These are phyloP conservation scores for Virgularia gustaviana DNA, from an alignment of 92 coral and sea anemone species.

Conservation along the genomic window DNA sequence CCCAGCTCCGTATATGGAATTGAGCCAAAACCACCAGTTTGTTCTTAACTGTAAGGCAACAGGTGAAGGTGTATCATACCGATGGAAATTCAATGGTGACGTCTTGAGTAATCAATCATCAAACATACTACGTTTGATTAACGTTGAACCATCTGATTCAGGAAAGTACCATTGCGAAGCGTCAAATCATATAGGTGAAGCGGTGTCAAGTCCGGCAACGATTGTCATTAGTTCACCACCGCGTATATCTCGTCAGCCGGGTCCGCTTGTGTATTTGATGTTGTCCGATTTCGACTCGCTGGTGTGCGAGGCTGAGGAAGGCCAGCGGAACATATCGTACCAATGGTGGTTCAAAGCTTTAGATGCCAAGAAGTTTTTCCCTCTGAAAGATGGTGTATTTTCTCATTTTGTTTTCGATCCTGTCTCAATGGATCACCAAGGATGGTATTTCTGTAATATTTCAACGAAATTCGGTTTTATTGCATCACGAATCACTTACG, in stretches of 20 bases:
- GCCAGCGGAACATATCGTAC: slow-evolving; percentile 42
- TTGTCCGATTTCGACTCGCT: slow-evolving; percentile 45
- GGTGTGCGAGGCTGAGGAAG: slow-evolving; percentile 45
- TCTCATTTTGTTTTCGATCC: slow-evolving; percentile 44
- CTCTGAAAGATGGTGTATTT: slow-evolving; percentile 38
- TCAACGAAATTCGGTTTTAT: slow-evolving; percentile 58
- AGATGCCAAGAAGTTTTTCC: slow-evolving; percentile 9
- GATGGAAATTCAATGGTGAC: slow-evolving; percentile 61
- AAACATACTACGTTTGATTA: slow-evolving; percentile 32
- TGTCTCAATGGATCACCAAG: slow-evolving; percentile 36
- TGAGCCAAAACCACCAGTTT: slow-evolving; percentile 46
- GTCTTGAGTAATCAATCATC: slow-evolving; percentile 24
- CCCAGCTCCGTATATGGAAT: slow-evolving; percentile 56
- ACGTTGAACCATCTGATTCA: slow-evolving; percentile 38
- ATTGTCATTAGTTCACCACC: slow-evolving; percentile 66
- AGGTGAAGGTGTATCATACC: slow-evolving; percentile 42
- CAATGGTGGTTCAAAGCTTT: slow-evolving; percentile 64
- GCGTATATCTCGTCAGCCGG: slow-evolving; percentile 48
- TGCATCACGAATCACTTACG: slow-evolving; percentile 47
- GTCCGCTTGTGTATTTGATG: slow-evolving; percentile 43
- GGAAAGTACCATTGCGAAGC: slow-evolving; percentile 69
- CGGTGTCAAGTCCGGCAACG: slow-evolving; percentile 51
- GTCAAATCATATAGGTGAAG: slow-evolving; percentile 60
- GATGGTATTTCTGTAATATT: slow-evolving; percentile 61
- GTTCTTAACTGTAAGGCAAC: slow-evolving; percentile 56